A percentile compares a stretch with the other conserved stretches of the same genome.
phyloP scores from a whole-genome alignment of 2,797 vertebrate species.

The Argyrosomus regius region DNA sequence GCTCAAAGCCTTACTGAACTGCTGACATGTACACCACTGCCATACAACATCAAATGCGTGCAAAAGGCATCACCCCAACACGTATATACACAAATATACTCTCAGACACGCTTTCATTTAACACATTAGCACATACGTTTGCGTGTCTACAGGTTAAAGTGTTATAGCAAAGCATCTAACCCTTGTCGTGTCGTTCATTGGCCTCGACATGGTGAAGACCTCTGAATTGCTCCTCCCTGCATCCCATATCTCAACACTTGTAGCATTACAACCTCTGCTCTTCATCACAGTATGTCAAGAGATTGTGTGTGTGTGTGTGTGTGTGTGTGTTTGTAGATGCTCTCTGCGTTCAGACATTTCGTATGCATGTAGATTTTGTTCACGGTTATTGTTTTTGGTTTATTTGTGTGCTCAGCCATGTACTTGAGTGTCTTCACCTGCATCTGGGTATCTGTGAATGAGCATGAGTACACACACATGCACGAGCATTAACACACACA shows the following conservation, averaged over 20 bases:
- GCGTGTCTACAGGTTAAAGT: constrained; percentile 28
- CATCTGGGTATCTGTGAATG: constrained; percentile 57
- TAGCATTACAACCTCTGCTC: constrained; percentile 73
- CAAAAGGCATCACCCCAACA: constrained; percentile 5
- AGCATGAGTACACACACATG: constrained; percentile 37
- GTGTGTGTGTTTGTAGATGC: constrained; percentile 54
- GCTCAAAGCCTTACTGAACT: background rate
- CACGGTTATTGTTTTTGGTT: constrained; percentile 74
- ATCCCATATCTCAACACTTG: constrained; percentile 52
- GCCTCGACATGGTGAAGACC: constrained; percentile 55
- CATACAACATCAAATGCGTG: constrained; percentile 4
- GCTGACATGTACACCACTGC: background rate
- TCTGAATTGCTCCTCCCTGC: constrained; percentile 53
- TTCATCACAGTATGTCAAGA: constrained; percentile 70
- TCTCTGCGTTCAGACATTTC: constrained; percentile 59
- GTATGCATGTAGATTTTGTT: constrained; percentile 75
- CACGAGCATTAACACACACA: constrained; percentile 30
- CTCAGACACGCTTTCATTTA: constrained; percentile 25
- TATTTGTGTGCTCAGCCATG: constrained; percentile 78
- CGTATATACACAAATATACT: constrained; percentile 27
- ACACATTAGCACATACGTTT: constrained; percentile 12
- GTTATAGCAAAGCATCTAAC: constrained; percentile 33
- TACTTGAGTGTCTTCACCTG: constrained; percentile 74
- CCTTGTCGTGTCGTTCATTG: constrained; percentile 37
- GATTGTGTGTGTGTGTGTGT: constrained; percentile 20